Evolutionary conservation across 2,888 invertebrate species (phyloP).

Genomic region (Erebia palarica): DNA sequence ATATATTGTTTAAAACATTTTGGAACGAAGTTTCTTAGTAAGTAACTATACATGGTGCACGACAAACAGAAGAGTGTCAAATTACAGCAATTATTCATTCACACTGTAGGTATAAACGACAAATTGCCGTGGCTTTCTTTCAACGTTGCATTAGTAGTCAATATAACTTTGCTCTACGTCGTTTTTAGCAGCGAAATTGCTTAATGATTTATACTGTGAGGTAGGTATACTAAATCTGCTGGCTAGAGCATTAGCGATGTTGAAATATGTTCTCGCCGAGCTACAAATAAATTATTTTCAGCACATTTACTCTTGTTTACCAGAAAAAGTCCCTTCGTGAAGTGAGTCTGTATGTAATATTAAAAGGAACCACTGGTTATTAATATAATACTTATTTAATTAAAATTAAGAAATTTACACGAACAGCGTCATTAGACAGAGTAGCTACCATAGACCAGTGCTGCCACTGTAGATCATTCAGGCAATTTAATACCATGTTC

Average conservation of each 20-base stretch:
- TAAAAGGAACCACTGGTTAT: no score
- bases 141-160: not conserved
- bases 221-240: slow-evolving; percentile 52
- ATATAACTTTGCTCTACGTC: slow-evolving; percentile 34
- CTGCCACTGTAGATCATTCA: no score
- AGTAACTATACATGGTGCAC: not conserved
- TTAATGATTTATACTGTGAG: slow-evolving; percentile 57
- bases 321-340: not conserved
- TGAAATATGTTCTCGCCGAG: slow-evolving; percentile 38
- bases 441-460: no score
- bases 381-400: no score
- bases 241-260: slow-evolving; percentile 50
- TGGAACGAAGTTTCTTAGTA: not conserved
- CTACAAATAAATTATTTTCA: slow-evolving; percentile 32
- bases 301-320: not conserved
- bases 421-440: no score
- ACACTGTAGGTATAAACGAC: not conserved
- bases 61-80: not conserved
- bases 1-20: no score
- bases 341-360: no score
- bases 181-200: slow-evolving; percentile 43
- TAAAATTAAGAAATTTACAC: no score
- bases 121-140: not conserved
- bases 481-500: no score
- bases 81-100: not conserved